Evolutionary conservation across 2,113 vertebrate species (phyloP), one percentile per base, ranked within the genome.

Genomic region (Ploceus nigricollis): DNA sequence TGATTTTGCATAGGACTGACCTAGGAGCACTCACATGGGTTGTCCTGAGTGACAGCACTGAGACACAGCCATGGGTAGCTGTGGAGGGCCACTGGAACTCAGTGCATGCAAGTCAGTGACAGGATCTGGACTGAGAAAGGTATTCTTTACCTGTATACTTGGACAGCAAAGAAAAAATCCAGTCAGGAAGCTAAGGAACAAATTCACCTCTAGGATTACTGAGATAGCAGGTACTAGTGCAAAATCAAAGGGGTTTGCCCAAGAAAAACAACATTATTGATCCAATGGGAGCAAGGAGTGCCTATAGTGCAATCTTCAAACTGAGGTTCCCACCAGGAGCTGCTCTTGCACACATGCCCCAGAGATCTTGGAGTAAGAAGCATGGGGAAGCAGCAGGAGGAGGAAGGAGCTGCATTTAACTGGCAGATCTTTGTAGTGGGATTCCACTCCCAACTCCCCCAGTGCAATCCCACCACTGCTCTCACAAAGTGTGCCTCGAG

Each of bases 401-500:
- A 92, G 60, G 85, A 96, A 86, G 66, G 94, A 97, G 84, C 77
- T 64, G 89, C 77, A 19, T 75, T 92, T 82, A 91, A 60, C 71
- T 60, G 79, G 45, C 4, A 72, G 69, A 90, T 82, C 64, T 92
- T 63, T 91, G 47, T 30, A 78, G 89, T n/a, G 15, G 40, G 79
- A 22, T 88, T 95, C 58, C 48, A 40, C 77, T 97, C 44, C 60
- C 89, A 57, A 18, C 6, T 69, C 75, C 84, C 87, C 50, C 91
- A 79, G 35, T 1, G 2, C 78, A 95, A 82, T 95, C 93, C 92
- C 71, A 45, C 69, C 82, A 73, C 91, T 54, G 40, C 70, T 70
- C 48, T 89, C 94, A 93, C 95, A 85, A 97, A 97, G 82, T n/a
- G 7, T 85, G 93, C 95, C 95, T 96, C 7, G 6, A 27, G 90